Conservation (phyloP, 2,113 vertebrate genomes). For the Danionella cerebrum region DNA sequence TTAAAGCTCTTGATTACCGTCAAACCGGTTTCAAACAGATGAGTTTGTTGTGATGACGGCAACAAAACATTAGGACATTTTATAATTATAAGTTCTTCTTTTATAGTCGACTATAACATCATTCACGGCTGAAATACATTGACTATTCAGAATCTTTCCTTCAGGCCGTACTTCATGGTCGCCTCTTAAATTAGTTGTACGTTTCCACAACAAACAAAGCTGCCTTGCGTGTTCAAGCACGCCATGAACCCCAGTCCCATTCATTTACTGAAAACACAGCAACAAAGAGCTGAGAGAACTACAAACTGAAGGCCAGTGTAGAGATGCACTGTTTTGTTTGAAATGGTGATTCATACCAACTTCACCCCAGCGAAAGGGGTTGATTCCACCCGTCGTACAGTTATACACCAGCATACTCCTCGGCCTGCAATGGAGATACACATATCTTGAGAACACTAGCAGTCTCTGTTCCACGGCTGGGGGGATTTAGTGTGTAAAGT, state of each 20-base stretch:
- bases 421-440: slow-evolving; percentile 61
- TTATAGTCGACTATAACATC: too few species aligned
- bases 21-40: neutral
- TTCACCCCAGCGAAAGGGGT: slow-evolving; percentile 98
- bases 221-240: neutral
- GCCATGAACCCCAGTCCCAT: neutral
- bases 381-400: slow-evolving; percentile 93
- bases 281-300: neutral
- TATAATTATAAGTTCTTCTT: too few species aligned
- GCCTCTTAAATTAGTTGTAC: too few species aligned
- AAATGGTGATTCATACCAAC: slow-evolving; percentile 76
- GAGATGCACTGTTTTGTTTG: neutral
- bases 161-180: too few species aligned
- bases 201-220: too few species aligned
- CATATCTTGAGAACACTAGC: neutral
- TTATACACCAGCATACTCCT: slow-evolving; percentile 90
- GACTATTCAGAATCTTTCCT: too few species aligned
- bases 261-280: neutral
- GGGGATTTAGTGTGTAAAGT: slow-evolving; percentile 11
- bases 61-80: too few species aligned
- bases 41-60: neutral
- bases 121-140: too few species aligned
- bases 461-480: neutral
- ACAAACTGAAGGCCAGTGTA: neutral
- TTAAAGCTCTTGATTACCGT: too few species aligned